Conservation (phyloP, 1,140 invertebrate species). For the Daktulosphaira vitifoliae region DNA sequence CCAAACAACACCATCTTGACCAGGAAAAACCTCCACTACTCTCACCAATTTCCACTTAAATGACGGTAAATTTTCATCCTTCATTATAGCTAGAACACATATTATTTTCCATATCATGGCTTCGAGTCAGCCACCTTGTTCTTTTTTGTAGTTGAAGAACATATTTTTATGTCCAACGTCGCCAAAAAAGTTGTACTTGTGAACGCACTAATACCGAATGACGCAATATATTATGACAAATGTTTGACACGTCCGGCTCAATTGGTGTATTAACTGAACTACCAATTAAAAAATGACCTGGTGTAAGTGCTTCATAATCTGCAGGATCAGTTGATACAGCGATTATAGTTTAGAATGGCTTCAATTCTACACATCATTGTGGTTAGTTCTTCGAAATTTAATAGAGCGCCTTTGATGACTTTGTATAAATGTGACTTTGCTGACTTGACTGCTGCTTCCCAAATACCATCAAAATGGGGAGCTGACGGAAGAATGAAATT, state of each 20-base stretch:
- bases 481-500: neutral
- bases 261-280: neutral
- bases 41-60: slow-evolving; percentile 38
- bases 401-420: slow-evolving; percentile 27
- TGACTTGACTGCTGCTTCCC: slow-evolving; percentile 40
- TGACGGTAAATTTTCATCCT: slow-evolving; percentile 10
- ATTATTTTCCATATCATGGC: neutral
- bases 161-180: slow-evolving; percentile 8
- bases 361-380: slow-evolving; percentile 38
- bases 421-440: slow-evolving; percentile 38
- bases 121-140: slow-evolving; percentile 2
- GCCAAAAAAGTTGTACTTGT: slow-evolving; percentile 28
- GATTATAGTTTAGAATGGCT: slow-evolving; percentile 36
- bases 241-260: too few species aligned
- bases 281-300: slow-evolving; percentile 40
- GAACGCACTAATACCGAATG: neutral
- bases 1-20: slow-evolving; percentile 38
- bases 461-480: slow-evolving; percentile 37
- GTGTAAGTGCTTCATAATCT: slow-evolving; percentile 34
- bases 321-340: slow-evolving; percentile 34
- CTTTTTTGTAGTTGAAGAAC: slow-evolving; percentile 5
- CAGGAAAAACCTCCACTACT: slow-evolving; percentile 37
- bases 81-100: slow-evolving; percentile 13
- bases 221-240: neutral
- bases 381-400: slow-evolving; percentile 35